Base-by-base conservation (phyloP, 2,797 vertebrate genomes). In the Pipistrellus kuhlii region DNA sequence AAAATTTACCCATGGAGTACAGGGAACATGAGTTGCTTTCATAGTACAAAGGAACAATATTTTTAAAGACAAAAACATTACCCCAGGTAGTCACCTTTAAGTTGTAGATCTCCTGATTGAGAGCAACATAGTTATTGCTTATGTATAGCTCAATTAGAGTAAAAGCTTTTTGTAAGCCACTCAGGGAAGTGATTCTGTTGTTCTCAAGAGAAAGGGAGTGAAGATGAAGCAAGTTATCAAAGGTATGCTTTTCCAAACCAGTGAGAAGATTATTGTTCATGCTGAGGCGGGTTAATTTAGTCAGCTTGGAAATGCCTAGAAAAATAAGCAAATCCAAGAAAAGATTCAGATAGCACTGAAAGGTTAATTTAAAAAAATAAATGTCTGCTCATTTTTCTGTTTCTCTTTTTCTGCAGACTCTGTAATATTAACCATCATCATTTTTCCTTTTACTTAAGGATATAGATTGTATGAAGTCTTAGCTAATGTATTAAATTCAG, bases 161-260 rank as follows among this genome's bases (percentile, higher is more conserved):
- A 44, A 91, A 96, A 76, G 96, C 97, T 97, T 98, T 98, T 32
- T 99, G 99, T 96, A 99, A 97, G 84, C 98, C 98, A 32, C 97
- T 95, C 94, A 99, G 92, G 55, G 99, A 99, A 10, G 94, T 96
- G 96, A 99, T 99, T 82, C 66, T 97, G 97, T 99, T 99, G 97
- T 98, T 98, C 95, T 99, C 99, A 93, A 98, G 97, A 71, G 99
- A 99, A 89, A 99, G 98, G 90, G 98, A 99, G 89, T 98, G 98
- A 84, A 99, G 98, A 88, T 98, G 98, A 53, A 98, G 97, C 88
- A 99, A 97, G 76, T 98, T 98, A 53, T 99, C 98, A 35, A 99
- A 98, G 62, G 97, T 94, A 0, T 97, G 96, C 41, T 97, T 97
- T 4, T 99, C 98, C 93, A 99, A 96, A 95, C 96, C 97, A 46